These are phyloP conservation scores for Cirrhinus molitorella DNA, from an alignment of 2,797 vertebrate species.

Conservation along the genomic window DNA sequence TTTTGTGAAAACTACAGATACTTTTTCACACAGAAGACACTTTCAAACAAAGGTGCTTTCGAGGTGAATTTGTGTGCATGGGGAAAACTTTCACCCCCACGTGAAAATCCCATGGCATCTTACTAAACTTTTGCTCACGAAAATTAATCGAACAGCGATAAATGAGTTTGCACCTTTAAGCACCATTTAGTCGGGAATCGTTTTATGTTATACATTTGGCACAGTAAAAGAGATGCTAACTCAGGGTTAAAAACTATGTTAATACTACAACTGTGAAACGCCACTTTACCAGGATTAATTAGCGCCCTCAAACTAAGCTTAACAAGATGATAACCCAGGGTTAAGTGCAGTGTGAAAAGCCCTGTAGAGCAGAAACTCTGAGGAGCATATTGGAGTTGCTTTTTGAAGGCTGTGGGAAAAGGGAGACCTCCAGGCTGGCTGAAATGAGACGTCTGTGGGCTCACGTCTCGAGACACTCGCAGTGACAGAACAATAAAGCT, in stretches of 20 bases:
- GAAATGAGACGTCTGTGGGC: conserved; percentile 37
- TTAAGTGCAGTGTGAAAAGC: neutral
- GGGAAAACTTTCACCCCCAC: neutral
- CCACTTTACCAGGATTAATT: neutral
- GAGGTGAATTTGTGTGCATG: neutral
- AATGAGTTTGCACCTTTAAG: neutral
- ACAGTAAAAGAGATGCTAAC: neutral
- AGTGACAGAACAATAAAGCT: conserved; percentile 38
- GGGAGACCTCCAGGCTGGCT: neutral
- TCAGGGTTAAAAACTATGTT: neutral
- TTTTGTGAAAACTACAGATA: no score
- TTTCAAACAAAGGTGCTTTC: no score
- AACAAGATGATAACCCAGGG: conserved; percentile 5
- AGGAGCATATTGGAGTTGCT: neutral
- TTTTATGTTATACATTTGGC: neutral
- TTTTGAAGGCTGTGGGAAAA: conserved; percentile 37
- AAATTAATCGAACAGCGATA: neutral
- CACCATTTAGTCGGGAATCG: neutral
- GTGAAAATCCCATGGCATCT: neutral
- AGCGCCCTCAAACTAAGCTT: neutral
- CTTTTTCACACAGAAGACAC: no score
- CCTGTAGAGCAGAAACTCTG: neutral
- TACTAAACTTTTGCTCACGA: neutral
- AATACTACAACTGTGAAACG: neutral
- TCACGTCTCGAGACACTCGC: conserved; percentile 13